A percentile compares a stretch with the other conserved stretches of the same genome.
phyloP scores from a whole-genome alignment of 2,797 vertebrate species.

The Phrynocephalus forsythii region DNA sequence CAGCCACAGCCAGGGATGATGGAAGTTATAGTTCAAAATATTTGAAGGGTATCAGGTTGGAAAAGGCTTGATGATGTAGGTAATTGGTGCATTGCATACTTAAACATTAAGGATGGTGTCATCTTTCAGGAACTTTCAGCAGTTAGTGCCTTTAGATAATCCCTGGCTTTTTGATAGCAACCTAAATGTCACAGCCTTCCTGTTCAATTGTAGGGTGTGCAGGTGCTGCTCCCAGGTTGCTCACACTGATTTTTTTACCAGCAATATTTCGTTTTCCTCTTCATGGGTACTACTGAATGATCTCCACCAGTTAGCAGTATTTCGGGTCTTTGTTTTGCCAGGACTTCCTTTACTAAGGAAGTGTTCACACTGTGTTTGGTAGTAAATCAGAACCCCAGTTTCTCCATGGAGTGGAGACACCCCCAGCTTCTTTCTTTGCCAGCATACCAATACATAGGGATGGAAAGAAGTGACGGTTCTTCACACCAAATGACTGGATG shows the following conservation, averaged over 20 bases:
- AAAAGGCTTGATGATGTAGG: too few relatives aligned
- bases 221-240: neutral
- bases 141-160: neutral
- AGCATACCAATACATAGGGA: constrained; percentile 25
- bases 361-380: neutral
- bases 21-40: too few relatives aligned
- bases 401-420: too few relatives aligned
- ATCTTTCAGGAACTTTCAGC: neutral
- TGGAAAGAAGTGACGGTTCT: constrained; percentile 27
- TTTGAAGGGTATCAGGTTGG: too few relatives aligned
- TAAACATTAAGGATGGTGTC: neutral
- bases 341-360: neutral
- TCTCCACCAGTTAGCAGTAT: neutral
- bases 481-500: constrained; percentile 3
- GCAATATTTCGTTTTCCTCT: neutral
- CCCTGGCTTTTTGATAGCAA: neutral
- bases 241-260: neutral
- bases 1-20: too few relatives aligned
- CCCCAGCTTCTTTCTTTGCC: neutral
- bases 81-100: neutral
- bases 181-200: neutral
- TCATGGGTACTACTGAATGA: neutral
- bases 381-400: neutral
- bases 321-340: neutral
- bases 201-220: neutral